phyloP scores from a whole-genome alignment of 2,113 vertebrate species.

The Hippoglossus stenolepis region DNA sequence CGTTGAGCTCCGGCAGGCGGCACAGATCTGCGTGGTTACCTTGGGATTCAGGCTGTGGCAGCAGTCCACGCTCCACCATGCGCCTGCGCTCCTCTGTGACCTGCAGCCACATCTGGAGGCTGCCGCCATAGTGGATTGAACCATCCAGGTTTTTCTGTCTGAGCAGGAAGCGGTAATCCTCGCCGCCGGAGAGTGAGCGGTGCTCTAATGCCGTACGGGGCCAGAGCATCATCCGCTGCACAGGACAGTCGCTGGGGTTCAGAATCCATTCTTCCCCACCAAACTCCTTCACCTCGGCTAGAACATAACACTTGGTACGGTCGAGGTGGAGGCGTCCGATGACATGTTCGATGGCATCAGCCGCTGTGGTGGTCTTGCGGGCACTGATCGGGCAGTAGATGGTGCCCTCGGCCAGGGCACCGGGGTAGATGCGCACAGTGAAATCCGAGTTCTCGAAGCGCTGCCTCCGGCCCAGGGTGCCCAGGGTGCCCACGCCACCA shows the following conservation, averaged over 20 bases:
- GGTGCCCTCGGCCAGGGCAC: conserved; percentile 92
- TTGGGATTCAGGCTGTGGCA: conserved; percentile 92
- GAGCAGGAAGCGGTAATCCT: conserved; percentile 96
- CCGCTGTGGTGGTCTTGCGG: conserved; percentile 92
- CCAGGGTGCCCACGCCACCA: conserved; percentile 74
- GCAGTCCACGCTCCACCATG: conserved; percentile 94
- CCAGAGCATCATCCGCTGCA: conserved; percentile 99
- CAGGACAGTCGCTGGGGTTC: conserved; percentile 95
- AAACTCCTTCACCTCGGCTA: conserved; percentile 98
- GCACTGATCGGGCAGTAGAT: conserved; percentile 96
- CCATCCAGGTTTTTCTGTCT: conserved; percentile 97
- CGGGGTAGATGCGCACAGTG: conserved; percentile 94
- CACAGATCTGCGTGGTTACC: conserved; percentile 93
- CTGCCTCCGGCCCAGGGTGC: conserved; percentile 87
- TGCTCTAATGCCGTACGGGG: conserved; percentile 96
- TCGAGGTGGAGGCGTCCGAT: conserved; percentile 92
- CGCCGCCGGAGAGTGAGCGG: conserved; percentile 85
- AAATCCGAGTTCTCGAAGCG: conserved; percentile 96
- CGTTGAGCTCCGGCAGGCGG: conserved; percentile 91
- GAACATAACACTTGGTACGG: conserved; percentile 93
- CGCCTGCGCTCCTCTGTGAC: conserved; percentile 93
- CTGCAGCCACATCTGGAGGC: conserved; percentile 96
- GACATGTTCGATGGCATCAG: conserved; percentile 93
- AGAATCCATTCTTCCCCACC: conserved; percentile 99
- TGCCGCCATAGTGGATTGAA: conserved; percentile 96